These are phyloP conservation scores for Thunnus thynnus DNA, from an alignment of 2,113 vertebrate species.

Conservation along the genomic window DNA sequence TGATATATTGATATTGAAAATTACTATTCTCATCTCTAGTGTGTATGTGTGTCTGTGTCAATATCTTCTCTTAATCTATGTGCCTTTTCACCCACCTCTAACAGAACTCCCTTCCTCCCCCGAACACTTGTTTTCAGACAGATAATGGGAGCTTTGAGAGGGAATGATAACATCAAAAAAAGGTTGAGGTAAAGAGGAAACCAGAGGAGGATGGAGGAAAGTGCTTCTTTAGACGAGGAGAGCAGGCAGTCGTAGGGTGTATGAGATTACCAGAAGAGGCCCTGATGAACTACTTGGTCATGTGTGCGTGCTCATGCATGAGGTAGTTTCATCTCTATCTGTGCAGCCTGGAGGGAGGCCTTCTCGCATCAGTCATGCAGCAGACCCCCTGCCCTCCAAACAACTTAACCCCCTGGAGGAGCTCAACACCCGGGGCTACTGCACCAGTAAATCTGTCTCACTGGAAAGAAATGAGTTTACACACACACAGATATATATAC, in stretches of 20 bases:
- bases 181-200: not conserved
- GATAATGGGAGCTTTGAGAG: not conserved
- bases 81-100: not conserved
- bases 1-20: too few species aligned
- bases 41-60: not conserved
- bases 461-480: constrained; percentile 52
- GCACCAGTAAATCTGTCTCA: constrained; percentile 59
- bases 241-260: not conserved
- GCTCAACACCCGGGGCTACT: constrained; percentile 50
- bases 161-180: not conserved
- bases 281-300: constrained; percentile 7
- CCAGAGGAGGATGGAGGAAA: not conserved
- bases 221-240: constrained; percentile 6
- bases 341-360: constrained; percentile 49
- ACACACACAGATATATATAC: constrained; percentile 29
- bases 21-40: too few species aligned
- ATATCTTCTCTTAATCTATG: not conserved
- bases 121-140: not conserved
- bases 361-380: constrained; percentile 50
- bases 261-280: constrained; percentile 34
- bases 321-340: constrained; percentile 56
- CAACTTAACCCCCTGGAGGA: constrained; percentile 69
- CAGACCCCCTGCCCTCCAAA: constrained; percentile 65
- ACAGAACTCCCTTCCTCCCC: not conserved
- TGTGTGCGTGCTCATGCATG: constrained; percentile 40